phyloP scores from a whole-genome alignment of 1,140 invertebrate species.

The Drosophila ficusphila region DNA sequence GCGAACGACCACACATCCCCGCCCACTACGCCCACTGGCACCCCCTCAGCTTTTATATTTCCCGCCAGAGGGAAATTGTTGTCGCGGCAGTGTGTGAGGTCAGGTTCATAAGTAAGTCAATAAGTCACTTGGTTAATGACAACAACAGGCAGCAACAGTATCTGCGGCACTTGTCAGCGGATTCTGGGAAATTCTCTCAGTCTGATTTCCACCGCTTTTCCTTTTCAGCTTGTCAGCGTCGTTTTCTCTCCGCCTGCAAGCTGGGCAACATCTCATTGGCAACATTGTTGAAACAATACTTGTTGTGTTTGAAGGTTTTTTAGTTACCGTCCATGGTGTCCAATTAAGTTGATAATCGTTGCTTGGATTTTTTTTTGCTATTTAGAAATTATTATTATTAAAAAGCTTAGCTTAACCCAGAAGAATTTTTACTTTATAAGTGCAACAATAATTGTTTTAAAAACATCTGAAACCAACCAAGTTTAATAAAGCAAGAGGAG shows the following conservation, averaged over 20 bases:
- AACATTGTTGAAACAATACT: slow-evolving; percentile 23
- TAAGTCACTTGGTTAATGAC: slow-evolving; percentile 79
- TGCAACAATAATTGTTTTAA: no score
- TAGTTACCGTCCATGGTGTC: no score
- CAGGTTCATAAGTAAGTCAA: slow-evolving; percentile 81
- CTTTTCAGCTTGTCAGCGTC: slow-evolving; percentile 23
- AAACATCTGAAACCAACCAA: no score
- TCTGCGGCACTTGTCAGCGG: slow-evolving; percentile 12
- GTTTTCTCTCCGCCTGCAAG: background rate
- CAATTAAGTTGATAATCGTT: no score
- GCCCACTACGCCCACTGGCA: background rate
- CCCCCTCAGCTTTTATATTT: background rate
- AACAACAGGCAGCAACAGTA: slow-evolving; percentile 34
- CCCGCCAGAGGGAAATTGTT: slow-evolving; percentile 7
- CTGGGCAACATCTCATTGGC: slow-evolving; percentile 40
- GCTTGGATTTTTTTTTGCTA: no score
- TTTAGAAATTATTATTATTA: no score
- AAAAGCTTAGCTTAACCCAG: no score
- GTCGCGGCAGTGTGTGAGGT: slow-evolving; percentile 59
- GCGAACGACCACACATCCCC: slow-evolving; percentile 18
- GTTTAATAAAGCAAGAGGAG: no score
- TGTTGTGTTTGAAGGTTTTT: no score
- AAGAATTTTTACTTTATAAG: no score
- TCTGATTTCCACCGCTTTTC: background rate
- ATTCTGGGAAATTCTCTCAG: slow-evolving; percentile 39